Conservation (phyloP, 2,888 invertebrate genomes). For the Lottia scabra region DNA sequence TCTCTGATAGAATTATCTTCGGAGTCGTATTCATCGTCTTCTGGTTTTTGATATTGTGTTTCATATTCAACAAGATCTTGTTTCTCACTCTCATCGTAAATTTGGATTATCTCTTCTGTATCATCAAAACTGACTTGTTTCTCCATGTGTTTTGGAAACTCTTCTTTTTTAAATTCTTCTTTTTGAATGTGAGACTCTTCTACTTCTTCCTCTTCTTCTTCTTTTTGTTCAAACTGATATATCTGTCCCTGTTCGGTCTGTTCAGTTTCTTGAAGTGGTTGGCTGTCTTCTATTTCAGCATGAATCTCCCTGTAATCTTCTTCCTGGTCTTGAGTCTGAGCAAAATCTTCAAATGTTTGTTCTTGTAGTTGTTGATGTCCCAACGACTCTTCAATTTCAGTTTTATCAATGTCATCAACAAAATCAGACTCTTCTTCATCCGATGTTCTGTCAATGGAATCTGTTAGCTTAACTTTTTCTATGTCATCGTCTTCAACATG, state of each 20-base stretch:
- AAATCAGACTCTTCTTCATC: conserved; percentile 1
- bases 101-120: neutral
- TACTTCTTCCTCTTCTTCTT: conserved; percentile 1
- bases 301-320: conserved; percentile 8
- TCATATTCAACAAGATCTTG: conserved; percentile 1
- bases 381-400: no score
- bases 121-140: conserved; percentile 26
- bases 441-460: neutral
- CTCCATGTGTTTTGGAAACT: conserved; percentile 1
- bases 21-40: conserved; percentile 20
- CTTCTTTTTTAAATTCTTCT: conserved; percentile 8
- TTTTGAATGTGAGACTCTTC: neutral
- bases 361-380: neutral
- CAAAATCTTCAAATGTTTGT: neutral
- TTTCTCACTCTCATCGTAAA: neutral
- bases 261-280: conserved; percentile 9
- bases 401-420: no score
- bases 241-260: neutral
- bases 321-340: conserved; percentile 16
- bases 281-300: conserved; percentile 1
- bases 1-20: conserved; percentile 52
- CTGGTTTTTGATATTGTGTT: neutral
- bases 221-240: neutral
- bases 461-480: neutral
- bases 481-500: neutral